Evolutionary conservation across 2,888 invertebrate species (phyloP).

Genomic region (Oxystoma pomonae): DNA sequence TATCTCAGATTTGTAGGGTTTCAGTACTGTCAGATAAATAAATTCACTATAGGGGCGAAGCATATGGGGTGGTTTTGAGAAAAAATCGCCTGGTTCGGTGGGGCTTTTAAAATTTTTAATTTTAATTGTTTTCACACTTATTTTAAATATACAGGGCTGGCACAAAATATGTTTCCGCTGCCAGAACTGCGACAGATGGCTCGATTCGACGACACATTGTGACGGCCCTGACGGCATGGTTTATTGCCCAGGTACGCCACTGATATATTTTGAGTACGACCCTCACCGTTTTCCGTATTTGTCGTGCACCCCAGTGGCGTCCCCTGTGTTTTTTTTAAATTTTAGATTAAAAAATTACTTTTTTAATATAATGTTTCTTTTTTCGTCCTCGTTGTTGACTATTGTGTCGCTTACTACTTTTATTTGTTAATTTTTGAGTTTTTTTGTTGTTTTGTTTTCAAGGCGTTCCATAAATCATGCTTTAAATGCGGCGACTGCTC

Average conservation of each 20-base stretch:
- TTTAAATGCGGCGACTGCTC: slow-evolving; percentile 87
- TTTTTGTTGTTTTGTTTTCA: slow-evolving; percentile 43
- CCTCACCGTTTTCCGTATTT: neutral
- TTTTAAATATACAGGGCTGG: slow-evolving; percentile 62
- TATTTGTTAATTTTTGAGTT: neutral
- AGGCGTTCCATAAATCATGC: slow-evolving; percentile 91
- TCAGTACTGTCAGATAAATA: no score
- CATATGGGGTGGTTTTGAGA: no score
- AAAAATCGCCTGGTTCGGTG: no score
- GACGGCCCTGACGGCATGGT: slow-evolving; percentile 90
- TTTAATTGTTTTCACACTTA: no score
- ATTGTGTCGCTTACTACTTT: no score
- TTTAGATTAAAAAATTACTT: neutral
- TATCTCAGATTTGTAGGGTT: no score
- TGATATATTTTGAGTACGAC: neutral
- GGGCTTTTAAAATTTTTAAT: no score
- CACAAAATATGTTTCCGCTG: slow-evolving; percentile 90
- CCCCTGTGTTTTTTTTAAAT: slow-evolving; percentile 6
- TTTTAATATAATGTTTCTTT: no score
- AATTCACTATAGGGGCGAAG: no score
- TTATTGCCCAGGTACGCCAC: slow-evolving; percentile 79
- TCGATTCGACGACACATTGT: slow-evolving; percentile 86
- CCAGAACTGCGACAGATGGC: slow-evolving; percentile 75
- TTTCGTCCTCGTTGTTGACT: no score
- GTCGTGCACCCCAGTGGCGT: slow-evolving; percentile 4